Percentiles rank a stretch among this genome's conserved stretches.
Evolutionary conservation across 2,888 invertebrate genomes (phyloP).

Genomic region (Cacoxenus indagator): DNA sequence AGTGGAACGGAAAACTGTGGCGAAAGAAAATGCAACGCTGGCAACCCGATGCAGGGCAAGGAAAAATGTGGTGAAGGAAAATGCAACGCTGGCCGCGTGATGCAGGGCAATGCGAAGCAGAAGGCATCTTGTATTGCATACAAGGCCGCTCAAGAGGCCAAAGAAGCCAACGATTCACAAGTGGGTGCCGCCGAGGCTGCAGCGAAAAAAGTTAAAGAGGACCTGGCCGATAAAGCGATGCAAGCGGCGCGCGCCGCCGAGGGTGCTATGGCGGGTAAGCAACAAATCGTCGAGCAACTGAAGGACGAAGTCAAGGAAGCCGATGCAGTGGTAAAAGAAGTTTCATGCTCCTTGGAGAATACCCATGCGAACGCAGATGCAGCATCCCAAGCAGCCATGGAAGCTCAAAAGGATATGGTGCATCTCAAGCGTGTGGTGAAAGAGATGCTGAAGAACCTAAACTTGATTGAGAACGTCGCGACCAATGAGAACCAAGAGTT

Average conservation of each 20-base stretch:
- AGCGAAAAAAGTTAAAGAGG: conserved; percentile 80
- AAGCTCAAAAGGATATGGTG: conserved; percentile 74
- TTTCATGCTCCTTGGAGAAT: conserved; percentile 75
- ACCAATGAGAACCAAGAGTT: conserved; percentile 76
- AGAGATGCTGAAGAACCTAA: conserved; percentile 73
- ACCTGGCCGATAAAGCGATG: conserved; percentile 79
- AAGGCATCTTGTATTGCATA: conserved; percentile 79
- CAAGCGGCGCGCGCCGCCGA: conserved; percentile 81
- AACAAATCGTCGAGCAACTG: conserved; percentile 78
- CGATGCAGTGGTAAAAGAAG: conserved; percentile 76
- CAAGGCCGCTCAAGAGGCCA: conserved; percentile 81
- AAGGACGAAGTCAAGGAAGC: conserved; percentile 79
- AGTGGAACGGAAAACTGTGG: not conserved
- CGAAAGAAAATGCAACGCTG: not conserved
- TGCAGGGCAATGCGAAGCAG: conserved; percentile 54
- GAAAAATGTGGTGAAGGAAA: too few relatives aligned
- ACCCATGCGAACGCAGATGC: conserved; percentile 77
- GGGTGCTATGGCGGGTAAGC: conserved; percentile 79
- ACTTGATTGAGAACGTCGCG: conserved; percentile 76
- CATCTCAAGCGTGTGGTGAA: conserved; percentile 71
- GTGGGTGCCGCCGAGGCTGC: conserved; percentile 81
- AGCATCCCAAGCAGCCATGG: conserved; percentile 76
- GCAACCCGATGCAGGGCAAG: too few relatives aligned
- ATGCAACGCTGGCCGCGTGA: not conserved
- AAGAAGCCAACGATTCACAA: conserved; percentile 81